phyloP scores from a whole-genome alignment of 2,113 vertebrate species.

The Verasper variegatus region DNA sequence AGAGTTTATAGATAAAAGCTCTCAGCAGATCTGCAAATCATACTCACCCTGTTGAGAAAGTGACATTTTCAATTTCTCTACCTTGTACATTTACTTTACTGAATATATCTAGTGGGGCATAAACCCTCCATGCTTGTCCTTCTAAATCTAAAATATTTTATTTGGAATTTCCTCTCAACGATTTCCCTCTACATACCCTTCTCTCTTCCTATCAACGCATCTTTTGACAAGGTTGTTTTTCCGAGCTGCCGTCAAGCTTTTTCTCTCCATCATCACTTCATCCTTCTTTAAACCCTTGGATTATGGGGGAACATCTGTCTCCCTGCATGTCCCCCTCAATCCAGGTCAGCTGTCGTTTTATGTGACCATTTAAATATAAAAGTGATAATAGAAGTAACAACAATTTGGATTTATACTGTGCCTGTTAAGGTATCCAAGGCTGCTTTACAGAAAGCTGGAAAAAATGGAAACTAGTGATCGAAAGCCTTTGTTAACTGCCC shows the following conservation, averaged over 20 bases:
- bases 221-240: background rate
- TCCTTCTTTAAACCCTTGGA: conserved; percentile 50
- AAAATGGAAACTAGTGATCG: no score
- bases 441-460: no score
- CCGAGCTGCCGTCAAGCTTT: conserved; percentile 5
- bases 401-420: no score
- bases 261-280: conserved; percentile 19
- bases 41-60: conserved; percentile 2
- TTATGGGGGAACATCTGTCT: conserved; percentile 65
- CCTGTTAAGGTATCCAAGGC: no score
- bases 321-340: conserved; percentile 39
- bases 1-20: conserved; percentile 9
- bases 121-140: conserved; percentile 3
- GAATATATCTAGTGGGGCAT: conserved; percentile 2
- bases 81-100: background rate
- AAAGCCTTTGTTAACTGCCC: no score
- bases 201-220: background rate
- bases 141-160: conserved; percentile 19
- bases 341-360: conserved; percentile 15
- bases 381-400: no score
- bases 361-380: no score
- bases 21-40: conserved; percentile 13
- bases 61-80: background rate
- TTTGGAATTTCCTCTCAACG: background rate
- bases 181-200: background rate